A percentile compares a stretch with the other conserved stretches of the same genome.
Evolutionary conservation across 2,113 vertebrate species (phyloP).

Genomic region (Microcebus murinus): DNA sequence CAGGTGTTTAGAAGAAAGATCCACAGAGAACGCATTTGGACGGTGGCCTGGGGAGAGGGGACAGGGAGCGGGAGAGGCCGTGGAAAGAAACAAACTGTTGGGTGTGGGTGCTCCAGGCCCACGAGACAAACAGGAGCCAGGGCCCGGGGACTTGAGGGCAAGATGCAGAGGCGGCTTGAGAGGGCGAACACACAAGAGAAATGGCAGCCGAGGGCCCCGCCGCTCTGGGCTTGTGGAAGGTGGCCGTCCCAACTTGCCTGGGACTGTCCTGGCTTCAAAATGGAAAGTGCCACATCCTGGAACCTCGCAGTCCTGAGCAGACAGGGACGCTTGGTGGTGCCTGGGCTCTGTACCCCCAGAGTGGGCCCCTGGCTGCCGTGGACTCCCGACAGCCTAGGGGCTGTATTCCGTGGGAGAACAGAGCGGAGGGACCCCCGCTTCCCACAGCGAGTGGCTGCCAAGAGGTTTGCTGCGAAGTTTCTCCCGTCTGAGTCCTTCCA

Average conservation of each 20-base stretch:
- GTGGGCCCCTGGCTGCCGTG: background rate
- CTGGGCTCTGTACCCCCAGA: no score
- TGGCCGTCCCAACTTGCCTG: background rate
- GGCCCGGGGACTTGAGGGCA: background rate
- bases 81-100: background rate
- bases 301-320: background rate
- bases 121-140: background rate
- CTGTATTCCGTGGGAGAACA: fast-evolving
- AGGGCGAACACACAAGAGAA: background rate
- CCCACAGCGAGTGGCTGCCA: fast-evolving
- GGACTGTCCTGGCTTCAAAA: background rate
- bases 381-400: no score
- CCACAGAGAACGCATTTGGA: background rate
- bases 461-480: background rate
- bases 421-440: background rate
- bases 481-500: background rate
- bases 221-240: background rate
- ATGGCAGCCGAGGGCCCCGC: background rate
- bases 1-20: background rate
- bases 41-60: background rate
- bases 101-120: background rate
- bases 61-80: background rate
- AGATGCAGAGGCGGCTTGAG: background rate
- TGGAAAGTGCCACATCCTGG: background rate
- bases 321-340: background rate